A percentile compares a stretch with the other conserved stretches of the same genome.
These are phyloP conservation scores for Clitarchus hookeri DNA, from an alignment of 2,888 invertebrate genomes.

Conservation along the genomic window DNA sequence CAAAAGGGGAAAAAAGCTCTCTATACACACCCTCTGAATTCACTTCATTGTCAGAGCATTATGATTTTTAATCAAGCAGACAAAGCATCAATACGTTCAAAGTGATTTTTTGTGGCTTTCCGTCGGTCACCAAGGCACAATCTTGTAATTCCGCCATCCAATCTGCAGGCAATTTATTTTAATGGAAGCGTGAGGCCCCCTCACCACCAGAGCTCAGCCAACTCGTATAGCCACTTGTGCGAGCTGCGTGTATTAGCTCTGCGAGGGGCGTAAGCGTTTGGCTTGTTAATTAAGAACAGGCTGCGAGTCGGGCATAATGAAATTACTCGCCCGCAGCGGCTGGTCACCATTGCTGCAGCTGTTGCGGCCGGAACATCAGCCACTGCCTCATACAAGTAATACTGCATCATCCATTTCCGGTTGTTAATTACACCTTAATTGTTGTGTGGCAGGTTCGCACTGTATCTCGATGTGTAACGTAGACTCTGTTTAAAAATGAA, in stretches of 20 bases:
- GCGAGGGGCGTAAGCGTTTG: background rate
- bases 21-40: too few relatives aligned
- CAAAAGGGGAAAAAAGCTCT: too few relatives aligned
- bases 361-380: background rate
- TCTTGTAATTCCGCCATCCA: background rate
- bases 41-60: background rate
- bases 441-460: too few relatives aligned
- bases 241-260: background rate
- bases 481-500: too few relatives aligned
- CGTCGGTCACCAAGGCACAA: background rate
- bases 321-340: background rate
- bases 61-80: background rate
- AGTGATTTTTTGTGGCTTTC: background rate
- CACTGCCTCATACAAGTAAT: too few relatives aligned
- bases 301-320: background rate
- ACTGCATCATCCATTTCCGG: too few relatives aligned
- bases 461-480: too few relatives aligned
- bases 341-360: background rate
- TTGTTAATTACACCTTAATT: too few relatives aligned
- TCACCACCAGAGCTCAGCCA: background rate
- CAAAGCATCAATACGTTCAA: background rate
- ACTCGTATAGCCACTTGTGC: background rate
- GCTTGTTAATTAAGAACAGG: conserved; percentile 10
- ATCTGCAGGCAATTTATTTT: conserved; percentile 1
- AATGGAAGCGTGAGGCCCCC: background rate